A percentile compares a stretch with the other conserved stretches of the same genome.
These are phyloP conservation scores for Lepidocyrtinus sp. DNA, from an alignment of 2,888 invertebrate genomes.

Conservation along the genomic window DNA sequence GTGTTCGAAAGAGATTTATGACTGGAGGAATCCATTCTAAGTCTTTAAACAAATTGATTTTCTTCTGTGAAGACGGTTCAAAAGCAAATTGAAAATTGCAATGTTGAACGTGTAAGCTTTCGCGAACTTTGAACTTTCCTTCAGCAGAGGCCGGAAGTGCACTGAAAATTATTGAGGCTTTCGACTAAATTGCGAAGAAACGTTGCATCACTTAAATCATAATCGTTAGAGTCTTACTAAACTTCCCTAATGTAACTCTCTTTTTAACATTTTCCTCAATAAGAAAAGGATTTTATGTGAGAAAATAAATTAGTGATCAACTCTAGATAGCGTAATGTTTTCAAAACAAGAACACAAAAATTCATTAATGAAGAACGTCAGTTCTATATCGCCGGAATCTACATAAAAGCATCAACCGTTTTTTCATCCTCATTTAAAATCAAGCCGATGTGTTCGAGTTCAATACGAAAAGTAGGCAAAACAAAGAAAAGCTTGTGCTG, in stretches of 20 bases:
- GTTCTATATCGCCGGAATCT: not conserved
- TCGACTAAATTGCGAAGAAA: not conserved
- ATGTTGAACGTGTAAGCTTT: too few species aligned
- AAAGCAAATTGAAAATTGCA: too few species aligned
- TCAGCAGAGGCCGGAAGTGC: not conserved
- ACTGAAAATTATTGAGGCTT: not conserved
- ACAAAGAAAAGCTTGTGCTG: not conserved
- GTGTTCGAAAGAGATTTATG: too few species aligned
- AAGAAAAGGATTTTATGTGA: not conserved
- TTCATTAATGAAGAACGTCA: not conserved
- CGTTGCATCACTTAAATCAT: not conserved
- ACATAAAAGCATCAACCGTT: not conserved
- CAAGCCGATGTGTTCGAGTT: not conserved
- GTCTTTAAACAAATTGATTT: too few species aligned
- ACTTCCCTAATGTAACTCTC: not conserved
- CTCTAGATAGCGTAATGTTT: not conserved
- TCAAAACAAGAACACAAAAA: not conserved
- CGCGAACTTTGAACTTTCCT: not conserved
- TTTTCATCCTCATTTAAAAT: not conserved
- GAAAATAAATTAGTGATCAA: not conserved
- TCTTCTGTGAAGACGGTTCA: too few species aligned
- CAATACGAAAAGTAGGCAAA: not conserved
- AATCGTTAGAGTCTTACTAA: not conserved
- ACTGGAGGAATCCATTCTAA: too few species aligned
- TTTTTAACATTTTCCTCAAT: not conserved